Evolutionary conservation across 2,797 vertebrate species (phyloP), one percentile per base, ranked within the genome.

Genomic region (Danio albolineatus): DNA sequence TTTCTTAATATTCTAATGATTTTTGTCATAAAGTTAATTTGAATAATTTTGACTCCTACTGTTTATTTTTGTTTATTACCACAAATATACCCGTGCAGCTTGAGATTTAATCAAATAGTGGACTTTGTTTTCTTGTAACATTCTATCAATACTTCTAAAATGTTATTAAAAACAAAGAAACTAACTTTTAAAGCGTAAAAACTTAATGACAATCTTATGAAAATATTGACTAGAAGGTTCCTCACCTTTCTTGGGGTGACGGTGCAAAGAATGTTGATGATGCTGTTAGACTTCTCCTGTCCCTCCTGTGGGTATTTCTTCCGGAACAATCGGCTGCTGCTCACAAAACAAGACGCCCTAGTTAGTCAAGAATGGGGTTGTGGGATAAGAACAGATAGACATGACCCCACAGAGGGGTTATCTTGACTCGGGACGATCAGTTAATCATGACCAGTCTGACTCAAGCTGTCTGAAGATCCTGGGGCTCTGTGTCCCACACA

Each of bases 211-310:
- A 17, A 69, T 36, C 14, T 51, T 69, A 38, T 5, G 16, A 69
- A 12, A 69, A 7, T 16, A 2, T 36, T 16, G 1, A 13, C 43
- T 16, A 21, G 8, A 13, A 71, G 16, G 19, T 67, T 46, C 49
- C 85, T 89, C 88, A 93, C 94, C 92, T 95, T 95, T 80, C 92
- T 89, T 6, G 93, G 93, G 1, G 93, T 94, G 85, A 95, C 93
- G 0, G 93, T 94, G 79, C 93, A 93, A 72, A 95, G 87, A 80
- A 95, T 95, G 78, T 95, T 95, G 86, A 95, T 95, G 90, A 95
- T 95, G 87, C 94, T 95, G 87, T 95, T 95, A 39, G 94, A 95
- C 87, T 95, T 95, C 86, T 94, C 93, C 82, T 95, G 94, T 65
- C 94, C 94, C 80, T 94, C 94, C 67, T 95, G 92, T 13, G 93